Conservation (phyloP, 2,113 vertebrate species). For the Noturus placidus region DNA sequence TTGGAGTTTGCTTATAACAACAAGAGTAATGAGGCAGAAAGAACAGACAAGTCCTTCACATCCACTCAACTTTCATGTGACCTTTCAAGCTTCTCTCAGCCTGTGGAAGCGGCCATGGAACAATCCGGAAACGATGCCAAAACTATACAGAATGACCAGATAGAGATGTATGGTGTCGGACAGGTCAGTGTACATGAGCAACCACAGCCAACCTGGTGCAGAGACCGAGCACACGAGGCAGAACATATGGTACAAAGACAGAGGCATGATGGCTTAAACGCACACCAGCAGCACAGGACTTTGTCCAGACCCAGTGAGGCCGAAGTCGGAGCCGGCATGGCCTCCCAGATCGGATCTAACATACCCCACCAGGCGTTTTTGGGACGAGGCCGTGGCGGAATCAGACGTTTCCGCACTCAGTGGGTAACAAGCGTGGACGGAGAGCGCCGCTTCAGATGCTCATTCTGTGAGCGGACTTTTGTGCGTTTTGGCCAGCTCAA, state of each 20-base stretch:
- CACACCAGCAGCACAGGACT: slow-evolving; percentile 34
- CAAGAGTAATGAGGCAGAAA: background rate
- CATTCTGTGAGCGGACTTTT: slow-evolving; percentile 67
- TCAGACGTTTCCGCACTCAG: slow-evolving; percentile 57
- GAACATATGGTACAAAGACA: slow-evolving; percentile 10
- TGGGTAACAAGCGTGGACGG: slow-evolving; percentile 52
- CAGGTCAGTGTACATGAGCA: slow-evolving; percentile 14
- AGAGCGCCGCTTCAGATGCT: slow-evolving; percentile 67
- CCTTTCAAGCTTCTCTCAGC: slow-evolving; percentile 9
- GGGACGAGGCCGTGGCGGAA: slow-evolving; percentile 31
- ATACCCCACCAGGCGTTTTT: background rate
- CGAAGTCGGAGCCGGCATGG: background rate
- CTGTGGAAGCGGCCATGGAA: background rate
- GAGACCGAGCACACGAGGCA: background rate
- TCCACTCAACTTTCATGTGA: slow-evolving; percentile 22
- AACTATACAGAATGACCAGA: background rate
- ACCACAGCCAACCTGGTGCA: slow-evolving; percentile 24
- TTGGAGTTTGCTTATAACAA: slow-evolving; percentile 3
- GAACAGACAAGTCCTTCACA: slow-evolving; percentile 10
- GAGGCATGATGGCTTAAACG: background rate
- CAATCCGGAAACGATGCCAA: slow-evolving; percentile 4
- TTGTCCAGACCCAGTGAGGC: slow-evolving; percentile 36
- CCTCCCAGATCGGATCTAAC: background rate
- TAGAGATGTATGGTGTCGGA: slow-evolving; percentile 13
- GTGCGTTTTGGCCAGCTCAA: slow-evolving; percentile 67